Evolutionary conservation across 2,888 invertebrate genomes (phyloP), one percentile per base, ranked within the genome.

Genomic region (Calliopum simillimum): DNA sequence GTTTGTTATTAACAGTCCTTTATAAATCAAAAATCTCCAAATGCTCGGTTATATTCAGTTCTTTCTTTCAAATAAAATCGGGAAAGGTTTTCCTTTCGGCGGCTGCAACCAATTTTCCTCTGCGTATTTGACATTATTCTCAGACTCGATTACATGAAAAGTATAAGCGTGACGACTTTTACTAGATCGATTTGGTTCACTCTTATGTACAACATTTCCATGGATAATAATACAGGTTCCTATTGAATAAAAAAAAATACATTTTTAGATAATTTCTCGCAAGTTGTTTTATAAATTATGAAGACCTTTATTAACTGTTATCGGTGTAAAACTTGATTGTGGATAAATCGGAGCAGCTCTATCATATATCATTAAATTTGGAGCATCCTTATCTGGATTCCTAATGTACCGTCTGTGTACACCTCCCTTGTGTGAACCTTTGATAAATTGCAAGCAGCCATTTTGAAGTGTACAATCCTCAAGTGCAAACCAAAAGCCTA

Each of bases 401-500:
- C 93, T 88, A 0, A 92, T 79, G 79, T 93, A 85, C 43, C 85
- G 81, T 63, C 93, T 88, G 79, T 94, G 93, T 0, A 94, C 91
- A 0, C 92, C 94, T 59, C 92, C 91, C 81, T 92, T 93, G 85
- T 99, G 98, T 0, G 99, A 98, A 1, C 96, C 96, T 21, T 93
- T 93, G 3, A 94, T 91, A 81, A 98, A 93, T 91, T 95, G 96
- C 4, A 99, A 88, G 81, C 99, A 99, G 4, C 99, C 98, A 84
- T 99, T 99, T 81, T 97, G 93, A 16, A 91, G 74, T 0, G 94
- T 96, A 0, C 97, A 95, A 81, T 99, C 97, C 80, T 99, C 97
- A 5, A 99, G 86, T 0, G 99, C 97, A 74, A 99, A 92, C 99
- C 99, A 99, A 80, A 98, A 93, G 0, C 98, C 99, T 2, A 95